Percentiles rank a stretch among this genome's conserved stretches.
Evolutionary conservation across 2,797 vertebrate species (phyloP).

Genomic region (Coilia nasus): DNA sequence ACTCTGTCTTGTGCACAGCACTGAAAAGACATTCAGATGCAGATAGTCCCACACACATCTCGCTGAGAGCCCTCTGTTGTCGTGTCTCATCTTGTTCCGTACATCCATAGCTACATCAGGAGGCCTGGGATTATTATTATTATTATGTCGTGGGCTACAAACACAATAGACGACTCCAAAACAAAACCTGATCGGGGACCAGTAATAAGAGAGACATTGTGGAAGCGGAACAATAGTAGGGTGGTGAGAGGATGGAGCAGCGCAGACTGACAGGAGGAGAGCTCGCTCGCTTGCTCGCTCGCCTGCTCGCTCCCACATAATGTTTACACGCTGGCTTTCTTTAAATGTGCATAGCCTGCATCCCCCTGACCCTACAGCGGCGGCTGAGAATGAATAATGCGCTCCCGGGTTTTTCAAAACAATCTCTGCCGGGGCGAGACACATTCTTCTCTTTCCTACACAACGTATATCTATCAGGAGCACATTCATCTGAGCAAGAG

Average conservation of each 20-base stretch:
- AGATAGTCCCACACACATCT: constrained; percentile 40
- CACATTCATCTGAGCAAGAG: background rate
- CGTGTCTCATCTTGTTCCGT: constrained; percentile 33
- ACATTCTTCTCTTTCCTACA: background rate
- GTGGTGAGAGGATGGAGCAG: background rate
- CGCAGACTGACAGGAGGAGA: background rate
- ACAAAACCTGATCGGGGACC: constrained; percentile 14
- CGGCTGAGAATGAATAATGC: constrained; percentile 1
- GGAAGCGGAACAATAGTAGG: background rate
- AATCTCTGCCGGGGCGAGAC: constrained; percentile 4
- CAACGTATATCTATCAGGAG: constrained; percentile 4
- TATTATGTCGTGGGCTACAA: constrained; percentile 21
- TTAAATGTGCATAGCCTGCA: constrained; percentile 10
- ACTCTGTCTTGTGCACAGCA: background rate
- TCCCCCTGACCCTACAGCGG: constrained; percentile 6
- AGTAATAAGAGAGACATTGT: background rate
- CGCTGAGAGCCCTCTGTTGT: constrained; percentile 21
- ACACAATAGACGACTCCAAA: constrained; percentile 23
- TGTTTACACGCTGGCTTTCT: background rate
- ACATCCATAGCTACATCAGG: constrained; percentile 24
- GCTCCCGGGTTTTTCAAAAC: background rate
- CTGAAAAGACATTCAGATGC: constrained; percentile 41
- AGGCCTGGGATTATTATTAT: constrained; percentile 33
- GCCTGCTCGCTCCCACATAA: background rate
- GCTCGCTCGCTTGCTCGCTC: background rate